phyloP scores from a whole-genome alignment of 2,888 invertebrate species.

The Drosophila atripex region DNA sequence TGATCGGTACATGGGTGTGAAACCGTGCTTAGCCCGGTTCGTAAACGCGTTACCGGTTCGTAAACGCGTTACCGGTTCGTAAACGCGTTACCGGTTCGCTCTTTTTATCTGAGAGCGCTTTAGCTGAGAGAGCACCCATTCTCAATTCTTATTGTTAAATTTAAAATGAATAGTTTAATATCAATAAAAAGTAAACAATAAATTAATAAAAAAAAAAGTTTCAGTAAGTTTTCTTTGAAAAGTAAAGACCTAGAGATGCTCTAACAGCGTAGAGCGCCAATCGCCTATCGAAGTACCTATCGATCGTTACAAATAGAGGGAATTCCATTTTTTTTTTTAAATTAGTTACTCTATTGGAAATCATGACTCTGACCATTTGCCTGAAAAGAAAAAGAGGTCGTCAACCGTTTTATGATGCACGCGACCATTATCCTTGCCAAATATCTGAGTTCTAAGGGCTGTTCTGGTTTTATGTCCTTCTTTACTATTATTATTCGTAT shows the following conservation, averaged over 20 bases:
- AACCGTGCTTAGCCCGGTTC: too few species aligned
- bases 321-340: neutral
- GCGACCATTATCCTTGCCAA: constrained; percentile 45
- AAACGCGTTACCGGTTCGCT: too few species aligned
- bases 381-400: constrained; percentile 51
- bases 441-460: constrained; percentile 28
- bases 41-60: too few species aligned
- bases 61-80: too few species aligned
- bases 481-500: constrained; percentile 3
- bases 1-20: too few species aligned
- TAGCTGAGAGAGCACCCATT: too few species aligned
- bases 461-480: constrained; percentile 37
- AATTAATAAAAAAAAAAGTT: fast-evolving
- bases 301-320: constrained; percentile 4
- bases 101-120: too few species aligned
- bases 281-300: neutral
- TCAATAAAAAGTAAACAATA: neutral
- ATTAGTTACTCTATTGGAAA: constrained; percentile 15
- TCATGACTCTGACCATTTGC: constrained; percentile 9
- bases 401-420: constrained; percentile 72
- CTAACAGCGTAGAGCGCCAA: neutral
- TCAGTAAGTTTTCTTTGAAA: neutral
- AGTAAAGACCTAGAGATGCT: neutral
- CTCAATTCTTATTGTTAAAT: too few species aligned
- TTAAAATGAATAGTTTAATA: neutral